phyloP scores from a whole-genome alignment of 2,888 invertebrate genomes.

The Agrotis ipsilon region DNA sequence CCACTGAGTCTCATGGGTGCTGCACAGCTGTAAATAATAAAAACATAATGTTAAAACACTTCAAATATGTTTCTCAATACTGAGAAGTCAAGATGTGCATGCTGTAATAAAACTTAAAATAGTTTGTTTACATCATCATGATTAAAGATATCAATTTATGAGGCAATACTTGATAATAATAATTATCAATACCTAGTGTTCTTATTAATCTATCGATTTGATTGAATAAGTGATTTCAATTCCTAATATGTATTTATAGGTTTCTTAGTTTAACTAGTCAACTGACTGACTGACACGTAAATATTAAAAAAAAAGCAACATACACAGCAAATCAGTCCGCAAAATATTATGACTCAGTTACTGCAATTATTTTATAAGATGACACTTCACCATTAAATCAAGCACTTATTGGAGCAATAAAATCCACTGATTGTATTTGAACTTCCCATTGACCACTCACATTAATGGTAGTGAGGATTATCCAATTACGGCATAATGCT shows the following conservation, averaged over 20 bases:
- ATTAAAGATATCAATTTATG: constrained; percentile 29
- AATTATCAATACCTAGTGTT: constrained; percentile 5
- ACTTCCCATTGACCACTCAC: constrained; percentile 27
- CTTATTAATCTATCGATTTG: constrained; percentile 17
- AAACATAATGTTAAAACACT: constrained; percentile 16
- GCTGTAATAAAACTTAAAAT: constrained; percentile 52
- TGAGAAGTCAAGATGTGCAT: constrained; percentile 22
- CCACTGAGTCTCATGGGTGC: constrained; percentile 86
- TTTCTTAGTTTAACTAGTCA: too few species aligned
- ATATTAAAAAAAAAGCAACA: too few species aligned
- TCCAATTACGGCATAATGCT: constrained; percentile 36
- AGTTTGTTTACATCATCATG: constrained; percentile 41
- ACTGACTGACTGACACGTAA: too few species aligned
- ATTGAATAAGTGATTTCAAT: too few species aligned
- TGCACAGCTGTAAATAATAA: constrained; percentile 80
- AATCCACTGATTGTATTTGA: constrained; percentile 22
- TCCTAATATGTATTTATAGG: too few species aligned
- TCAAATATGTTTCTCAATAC: constrained; percentile 7
- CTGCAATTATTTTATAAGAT: neutral
- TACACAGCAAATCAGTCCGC: too few species aligned
- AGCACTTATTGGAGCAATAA: constrained; percentile 2
- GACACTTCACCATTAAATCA: constrained; percentile 7
- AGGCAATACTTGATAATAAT: constrained; percentile 24
- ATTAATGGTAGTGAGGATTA: constrained; percentile 39
- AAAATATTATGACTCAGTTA: neutral